Evolutionary conservation across 2,113 vertebrate species (phyloP).

Genomic region (Microcebus jonahi): DNA sequence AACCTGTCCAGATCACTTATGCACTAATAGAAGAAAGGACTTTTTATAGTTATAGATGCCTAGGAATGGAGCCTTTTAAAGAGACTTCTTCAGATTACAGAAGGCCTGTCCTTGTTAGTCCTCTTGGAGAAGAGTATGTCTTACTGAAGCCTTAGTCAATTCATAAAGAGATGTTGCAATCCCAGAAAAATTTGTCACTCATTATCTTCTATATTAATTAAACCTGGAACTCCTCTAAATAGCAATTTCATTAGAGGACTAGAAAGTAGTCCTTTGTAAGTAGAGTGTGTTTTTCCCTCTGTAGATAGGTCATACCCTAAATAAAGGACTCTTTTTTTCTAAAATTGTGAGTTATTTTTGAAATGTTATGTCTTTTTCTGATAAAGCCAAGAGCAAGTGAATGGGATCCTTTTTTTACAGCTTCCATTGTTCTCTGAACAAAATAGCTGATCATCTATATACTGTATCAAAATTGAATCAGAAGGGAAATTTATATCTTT

Average conservation of each 20-base stretch:
- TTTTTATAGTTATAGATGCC: neutral
- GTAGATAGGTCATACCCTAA: neutral
- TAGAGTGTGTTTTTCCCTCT: neutral
- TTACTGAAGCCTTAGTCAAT: neutral
- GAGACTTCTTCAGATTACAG: neutral
- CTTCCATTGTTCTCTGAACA: neutral
- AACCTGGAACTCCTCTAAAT: neutral
- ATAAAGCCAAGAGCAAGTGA: neutral
- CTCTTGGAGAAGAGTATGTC: neutral
- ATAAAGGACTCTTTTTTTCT: neutral
- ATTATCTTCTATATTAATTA: neutral
- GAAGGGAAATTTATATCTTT: neutral
- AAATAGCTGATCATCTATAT: neutral
- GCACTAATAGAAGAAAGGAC: neutral
- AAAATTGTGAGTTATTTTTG: neutral
- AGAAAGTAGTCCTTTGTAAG: neutral
- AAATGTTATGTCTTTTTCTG: neutral
- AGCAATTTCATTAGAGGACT: neutral
- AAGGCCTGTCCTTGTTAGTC: neutral
- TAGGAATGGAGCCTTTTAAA: neutral
- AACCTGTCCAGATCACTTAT: neutral
- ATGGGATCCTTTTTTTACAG: neutral
- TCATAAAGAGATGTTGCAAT: neutral
- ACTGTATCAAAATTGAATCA: neutral
- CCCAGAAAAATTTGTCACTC: neutral